phyloP scores from a whole-genome alignment of 2,113 vertebrate genomes.

The Microcebus griseorufus region DNA sequence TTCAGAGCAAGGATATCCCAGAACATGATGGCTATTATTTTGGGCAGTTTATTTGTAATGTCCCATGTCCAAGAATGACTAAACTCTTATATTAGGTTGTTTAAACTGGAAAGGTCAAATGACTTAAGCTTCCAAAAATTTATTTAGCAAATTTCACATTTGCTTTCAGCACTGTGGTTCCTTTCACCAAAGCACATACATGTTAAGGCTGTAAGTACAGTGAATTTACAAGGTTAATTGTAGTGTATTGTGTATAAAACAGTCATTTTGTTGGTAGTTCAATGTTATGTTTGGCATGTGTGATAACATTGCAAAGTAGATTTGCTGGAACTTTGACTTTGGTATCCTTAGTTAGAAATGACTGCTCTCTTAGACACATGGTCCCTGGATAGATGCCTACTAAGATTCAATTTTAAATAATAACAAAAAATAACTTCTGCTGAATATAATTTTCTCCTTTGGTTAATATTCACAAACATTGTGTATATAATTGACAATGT shows the following conservation, averaged over 20 bases:
- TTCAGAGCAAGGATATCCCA: slow-evolving; percentile 43
- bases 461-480: not conserved
- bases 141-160: slow-evolving; percentile 62
- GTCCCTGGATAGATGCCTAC: slow-evolving; percentile 43
- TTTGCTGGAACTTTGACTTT: slow-evolving; percentile 61
- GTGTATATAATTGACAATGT: not conserved
- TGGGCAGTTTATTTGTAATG: slow-evolving; percentile 70
- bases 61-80: slow-evolving; percentile 72
- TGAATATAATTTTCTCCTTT: not conserved
- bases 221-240: slow-evolving; percentile 73
- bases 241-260: slow-evolving; percentile 42
- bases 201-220: slow-evolving; percentile 3
- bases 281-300: slow-evolving; percentile 74
- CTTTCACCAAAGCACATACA: slow-evolving; percentile 42
- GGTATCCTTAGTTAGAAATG: slow-evolving; percentile 57
- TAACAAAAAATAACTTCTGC: not conserved
- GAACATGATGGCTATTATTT: slow-evolving; percentile 59
- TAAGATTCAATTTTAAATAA: slow-evolving; percentile 42
- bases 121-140: slow-evolving; percentile 71
- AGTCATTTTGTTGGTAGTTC: slow-evolving; percentile 65
- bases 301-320: slow-evolving; percentile 54
- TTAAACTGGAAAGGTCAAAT: slow-evolving; percentile 69
- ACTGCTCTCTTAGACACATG: slow-evolving; percentile 31
- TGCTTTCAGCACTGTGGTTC: slow-evolving; percentile 66
- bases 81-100: slow-evolving; percentile 63